A percentile compares a stretch with the other conserved stretches of the same genome.
Evolutionary conservation across 2,113 vertebrate genomes (phyloP).

Genomic region (Pithys albifrons): DNA sequence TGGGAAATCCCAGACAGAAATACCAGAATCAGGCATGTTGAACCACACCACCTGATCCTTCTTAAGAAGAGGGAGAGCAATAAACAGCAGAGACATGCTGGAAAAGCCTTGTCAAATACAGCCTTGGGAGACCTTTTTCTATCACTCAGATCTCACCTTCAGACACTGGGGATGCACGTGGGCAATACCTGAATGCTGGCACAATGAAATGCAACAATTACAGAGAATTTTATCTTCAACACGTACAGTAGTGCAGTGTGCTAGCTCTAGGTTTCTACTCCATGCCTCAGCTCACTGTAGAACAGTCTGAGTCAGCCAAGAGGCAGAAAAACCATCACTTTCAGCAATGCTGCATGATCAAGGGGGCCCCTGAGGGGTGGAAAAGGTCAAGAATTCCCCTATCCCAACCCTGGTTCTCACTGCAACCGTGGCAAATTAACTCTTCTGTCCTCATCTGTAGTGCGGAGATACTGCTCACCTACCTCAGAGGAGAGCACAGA

Average conservation of each 20-base stretch:
- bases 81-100: neutral
- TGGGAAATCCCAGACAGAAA: neutral
- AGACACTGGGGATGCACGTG: neutral
- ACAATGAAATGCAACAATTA: neutral
- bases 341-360: constrained; percentile 3
- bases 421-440: constrained; percentile 19
- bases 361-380: constrained; percentile 31
- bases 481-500: neutral
- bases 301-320: constrained; percentile 40
- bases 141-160: neutral
- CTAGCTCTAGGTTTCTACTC: neutral
- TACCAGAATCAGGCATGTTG: neutral
- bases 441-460: neutral
- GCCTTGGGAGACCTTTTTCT: neutral
- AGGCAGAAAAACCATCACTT: constrained; percentile 50
- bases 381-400: constrained; percentile 52
- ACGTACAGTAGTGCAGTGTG: neutral
- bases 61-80: neutral
- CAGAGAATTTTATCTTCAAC: neutral
- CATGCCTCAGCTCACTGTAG: neutral
- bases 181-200: neutral
- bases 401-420: neutral
- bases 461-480: neutral
- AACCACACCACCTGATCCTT: neutral
- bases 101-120: neutral